phyloP scores from a whole-genome alignment of 2,797 vertebrate genomes.

The Dendrocincla fuliginosa region DNA sequence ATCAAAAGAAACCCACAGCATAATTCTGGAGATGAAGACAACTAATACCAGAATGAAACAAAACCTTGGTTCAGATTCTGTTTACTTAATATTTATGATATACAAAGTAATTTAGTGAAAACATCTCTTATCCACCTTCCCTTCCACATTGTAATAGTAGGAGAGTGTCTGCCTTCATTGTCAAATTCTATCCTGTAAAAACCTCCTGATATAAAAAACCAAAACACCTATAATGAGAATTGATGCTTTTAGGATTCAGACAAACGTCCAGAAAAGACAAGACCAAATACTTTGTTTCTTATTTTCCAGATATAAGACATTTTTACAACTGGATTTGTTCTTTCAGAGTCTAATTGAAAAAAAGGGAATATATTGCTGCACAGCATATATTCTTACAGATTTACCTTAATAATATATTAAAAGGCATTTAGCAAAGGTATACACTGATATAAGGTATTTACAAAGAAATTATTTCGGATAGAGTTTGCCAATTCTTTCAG shows the following conservation, averaged over 20 bases:
- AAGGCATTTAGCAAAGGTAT: neutral
- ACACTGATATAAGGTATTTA: neutral
- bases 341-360: neutral
- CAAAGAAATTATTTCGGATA: neutral
- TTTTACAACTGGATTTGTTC: neutral
- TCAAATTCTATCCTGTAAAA: neutral
- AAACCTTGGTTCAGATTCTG: neutral
- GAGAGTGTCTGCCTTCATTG: neutral
- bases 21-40: neutral
- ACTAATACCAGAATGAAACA: neutral
- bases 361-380: neutral
- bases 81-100: neutral
- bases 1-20: neutral
- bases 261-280: neutral
- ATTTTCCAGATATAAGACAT: neutral
- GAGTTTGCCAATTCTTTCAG: neutral
- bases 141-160: neutral
- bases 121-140: neutral
- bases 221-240: neutral
- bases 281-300: fast-evolving
- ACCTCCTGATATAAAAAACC: neutral
- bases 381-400: neutral
- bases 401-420: neutral
- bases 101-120: neutral
- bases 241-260: neutral